phyloP scores from a whole-genome alignment of 2,113 vertebrate genomes.

The Mormoops blainvillei region DNA sequence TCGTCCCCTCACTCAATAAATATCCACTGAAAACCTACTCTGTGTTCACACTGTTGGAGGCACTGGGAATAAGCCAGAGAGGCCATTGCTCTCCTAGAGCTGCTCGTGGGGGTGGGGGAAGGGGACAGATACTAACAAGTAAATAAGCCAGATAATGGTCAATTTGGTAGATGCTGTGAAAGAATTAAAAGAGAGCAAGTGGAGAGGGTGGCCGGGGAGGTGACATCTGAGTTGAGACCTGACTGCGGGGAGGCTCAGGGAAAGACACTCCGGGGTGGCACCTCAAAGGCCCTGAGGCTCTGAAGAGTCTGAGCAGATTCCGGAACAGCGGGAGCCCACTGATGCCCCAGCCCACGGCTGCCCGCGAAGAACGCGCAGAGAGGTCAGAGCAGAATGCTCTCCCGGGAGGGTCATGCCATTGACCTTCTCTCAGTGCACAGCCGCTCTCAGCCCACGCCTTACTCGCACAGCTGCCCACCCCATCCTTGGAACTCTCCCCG shows the following conservation, averaged over 20 bases:
- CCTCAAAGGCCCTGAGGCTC: not conserved
- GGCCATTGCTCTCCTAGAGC: not conserved
- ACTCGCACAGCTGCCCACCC: not conserved
- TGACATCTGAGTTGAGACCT: not conserved
- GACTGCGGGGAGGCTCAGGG: accelerated
- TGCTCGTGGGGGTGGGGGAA: not conserved
- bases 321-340: not conserved
- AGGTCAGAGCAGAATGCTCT: not conserved
- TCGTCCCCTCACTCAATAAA: not conserved
- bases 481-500: not conserved
- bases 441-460: not conserved
- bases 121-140: not conserved
- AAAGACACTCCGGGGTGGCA: not conserved
- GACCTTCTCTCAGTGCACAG: not conserved
- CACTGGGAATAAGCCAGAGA: not conserved
- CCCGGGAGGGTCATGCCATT: not conserved
- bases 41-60: not conserved
- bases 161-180: not conserved
- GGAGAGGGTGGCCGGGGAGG: not conserved
- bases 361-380: accelerated
- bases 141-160: not conserved
- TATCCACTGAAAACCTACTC: not conserved
- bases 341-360: accelerated
- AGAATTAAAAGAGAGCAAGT: not conserved
- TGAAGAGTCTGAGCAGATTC: not conserved